phyloP scores from a whole-genome alignment of 2,113 vertebrate species.

The Himantopus leucocephalus region DNA sequence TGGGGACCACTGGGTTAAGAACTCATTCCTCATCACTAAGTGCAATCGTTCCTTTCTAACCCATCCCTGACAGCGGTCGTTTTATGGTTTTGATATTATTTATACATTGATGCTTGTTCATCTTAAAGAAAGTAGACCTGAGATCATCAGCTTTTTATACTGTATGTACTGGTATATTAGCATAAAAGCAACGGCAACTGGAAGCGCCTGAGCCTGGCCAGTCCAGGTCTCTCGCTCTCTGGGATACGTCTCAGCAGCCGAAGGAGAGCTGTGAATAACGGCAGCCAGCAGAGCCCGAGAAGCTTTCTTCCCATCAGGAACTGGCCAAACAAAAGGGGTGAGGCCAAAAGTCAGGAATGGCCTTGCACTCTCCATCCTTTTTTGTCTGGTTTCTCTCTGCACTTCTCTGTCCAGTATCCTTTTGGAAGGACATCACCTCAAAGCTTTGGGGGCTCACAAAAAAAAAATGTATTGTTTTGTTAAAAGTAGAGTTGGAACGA shows the following conservation, averaged over 20 bases:
- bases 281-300: background rate
- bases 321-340: background rate
- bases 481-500: background rate
- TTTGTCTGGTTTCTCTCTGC: background rate
- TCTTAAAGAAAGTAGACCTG: background rate
- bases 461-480: background rate
- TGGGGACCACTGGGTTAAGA: background rate
- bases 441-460: background rate
- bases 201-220: background rate
- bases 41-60: background rate
- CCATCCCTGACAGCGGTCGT: background rate
- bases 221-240: background rate
- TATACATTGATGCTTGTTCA: background rate
- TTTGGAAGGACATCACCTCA: background rate
- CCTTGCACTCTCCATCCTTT: background rate
- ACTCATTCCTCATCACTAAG: background rate
- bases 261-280: background rate
- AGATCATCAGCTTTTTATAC: background rate
- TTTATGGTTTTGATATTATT: background rate
- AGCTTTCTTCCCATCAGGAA: background rate
- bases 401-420: background rate
- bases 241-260: background rate
- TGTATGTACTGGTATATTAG: fast-evolving
- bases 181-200: background rate
- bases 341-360: background rate